These are phyloP conservation scores for Plecturocebus donacophilus DNA, from an alignment of 2,113 vertebrate genomes.

Conservation along the genomic window DNA sequence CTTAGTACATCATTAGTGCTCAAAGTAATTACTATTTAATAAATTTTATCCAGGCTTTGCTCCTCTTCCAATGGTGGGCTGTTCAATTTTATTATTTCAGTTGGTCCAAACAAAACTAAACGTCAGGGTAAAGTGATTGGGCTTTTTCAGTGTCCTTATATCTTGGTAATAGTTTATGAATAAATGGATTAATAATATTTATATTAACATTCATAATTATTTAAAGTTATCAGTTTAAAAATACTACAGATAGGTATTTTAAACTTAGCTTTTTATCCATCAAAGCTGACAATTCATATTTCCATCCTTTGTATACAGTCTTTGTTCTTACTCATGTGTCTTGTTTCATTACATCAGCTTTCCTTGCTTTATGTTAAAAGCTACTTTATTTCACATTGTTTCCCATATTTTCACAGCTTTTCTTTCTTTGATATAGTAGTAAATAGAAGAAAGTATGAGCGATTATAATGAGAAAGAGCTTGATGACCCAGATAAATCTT, in stretches of 20 bases:
- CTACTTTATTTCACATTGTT: slow-evolving; percentile 11
- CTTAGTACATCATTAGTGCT: background rate
- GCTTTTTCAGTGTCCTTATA: background rate
- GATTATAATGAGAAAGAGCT: background rate
- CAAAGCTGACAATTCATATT: background rate
- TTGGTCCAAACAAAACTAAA: background rate
- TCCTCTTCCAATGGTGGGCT: background rate
- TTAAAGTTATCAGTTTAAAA: background rate
- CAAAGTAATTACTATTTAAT: background rate
- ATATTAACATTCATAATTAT: background rate
- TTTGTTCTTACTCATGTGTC: background rate
- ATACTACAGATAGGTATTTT: background rate
- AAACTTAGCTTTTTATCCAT: background rate
- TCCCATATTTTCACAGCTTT: background rate
- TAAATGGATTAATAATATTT: background rate
- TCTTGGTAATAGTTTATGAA: background rate
- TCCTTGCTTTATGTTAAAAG: background rate
- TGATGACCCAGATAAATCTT: background rate
- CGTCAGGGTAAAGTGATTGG: background rate
- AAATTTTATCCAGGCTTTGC: background rate
- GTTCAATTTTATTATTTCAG: background rate
- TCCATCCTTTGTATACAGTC: background rate
- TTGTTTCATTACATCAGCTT: background rate
- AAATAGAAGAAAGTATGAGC: slow-evolving; percentile 17
- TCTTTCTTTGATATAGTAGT: background rate